A percentile compares a stretch with the other conserved stretches of the same genome.
phyloP scores from a whole-genome alignment of 2,888 invertebrate genomes.

The Ophion slaviceki region DNA sequence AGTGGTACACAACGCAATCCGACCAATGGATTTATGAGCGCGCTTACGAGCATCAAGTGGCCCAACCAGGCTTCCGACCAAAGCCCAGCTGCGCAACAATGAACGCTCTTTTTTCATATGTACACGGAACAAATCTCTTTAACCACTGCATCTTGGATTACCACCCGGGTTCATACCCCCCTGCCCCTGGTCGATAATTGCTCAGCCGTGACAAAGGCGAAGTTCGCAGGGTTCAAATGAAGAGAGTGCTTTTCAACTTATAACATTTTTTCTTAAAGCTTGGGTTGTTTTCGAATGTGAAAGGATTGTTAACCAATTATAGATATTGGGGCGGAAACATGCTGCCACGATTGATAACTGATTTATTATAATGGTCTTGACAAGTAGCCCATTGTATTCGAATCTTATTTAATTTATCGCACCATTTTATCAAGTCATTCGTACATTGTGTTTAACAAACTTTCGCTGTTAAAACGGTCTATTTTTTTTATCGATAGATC shows the following conservation, averaged over 20 bases:
- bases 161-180: conserved; percentile 1
- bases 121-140: conserved; percentile 15
- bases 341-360: too few relatives aligned
- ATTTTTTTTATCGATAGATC: too few relatives aligned
- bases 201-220: not conserved
- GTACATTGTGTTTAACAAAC: too few relatives aligned
- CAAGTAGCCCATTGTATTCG: too few relatives aligned
- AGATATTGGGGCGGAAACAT: too few relatives aligned
- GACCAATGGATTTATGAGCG: conserved; percentile 54
- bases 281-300: too few relatives aligned
- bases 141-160: conserved; percentile 30
- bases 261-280: not conserved
- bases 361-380: too few relatives aligned
- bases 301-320: too few relatives aligned
- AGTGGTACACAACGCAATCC: conserved; percentile 7
- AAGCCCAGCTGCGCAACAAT: conserved; percentile 57
- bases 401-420: too few relatives aligned
- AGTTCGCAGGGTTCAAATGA: not conserved
- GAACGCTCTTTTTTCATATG: conserved; percentile 20
- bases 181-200: not conserved
- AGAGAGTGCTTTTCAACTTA: not conserved
- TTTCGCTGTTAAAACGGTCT: too few relatives aligned
- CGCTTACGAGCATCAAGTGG: conserved; percentile 51
- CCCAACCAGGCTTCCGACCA: conserved; percentile 17
- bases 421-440: too few relatives aligned